Percentiles rank a stretch among this genome's conserved stretches.
Evolutionary conservation across 2,888 invertebrate genomes (phyloP).

Genomic region (Clusia tigrina): DNA sequence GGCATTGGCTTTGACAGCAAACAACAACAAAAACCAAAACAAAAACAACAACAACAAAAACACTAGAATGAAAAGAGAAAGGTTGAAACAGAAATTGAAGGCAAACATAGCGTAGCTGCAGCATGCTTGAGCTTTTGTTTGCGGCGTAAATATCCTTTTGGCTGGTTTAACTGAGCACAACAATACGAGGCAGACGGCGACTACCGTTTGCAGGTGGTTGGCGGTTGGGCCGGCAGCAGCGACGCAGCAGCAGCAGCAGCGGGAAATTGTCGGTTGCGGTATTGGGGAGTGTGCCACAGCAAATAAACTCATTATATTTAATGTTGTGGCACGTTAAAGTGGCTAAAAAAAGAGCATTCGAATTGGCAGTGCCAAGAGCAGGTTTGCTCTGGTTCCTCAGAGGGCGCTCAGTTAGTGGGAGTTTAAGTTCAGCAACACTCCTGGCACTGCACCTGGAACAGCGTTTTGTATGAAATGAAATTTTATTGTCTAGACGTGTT

Average conservation of each 20-base stretch:
- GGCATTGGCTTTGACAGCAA: too few relatives aligned
- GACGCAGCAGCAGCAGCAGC: not conserved
- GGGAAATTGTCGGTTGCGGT: not conserved
- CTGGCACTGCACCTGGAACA: not conserved
- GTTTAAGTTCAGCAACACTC: not conserved
- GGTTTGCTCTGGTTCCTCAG: too few relatives aligned
- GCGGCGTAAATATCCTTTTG: not conserved
- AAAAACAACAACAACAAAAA: not conserved
- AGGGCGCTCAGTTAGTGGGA: not conserved
- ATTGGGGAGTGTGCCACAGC: not conserved
- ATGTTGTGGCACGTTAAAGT: not conserved
- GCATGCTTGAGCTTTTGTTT: not conserved
- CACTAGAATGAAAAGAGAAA: too few relatives aligned
- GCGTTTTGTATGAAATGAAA: conserved; percentile 1
- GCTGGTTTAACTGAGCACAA: not conserved
- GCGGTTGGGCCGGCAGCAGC: too few relatives aligned
- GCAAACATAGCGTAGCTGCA: not conserved
- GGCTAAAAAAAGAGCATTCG: not conserved
- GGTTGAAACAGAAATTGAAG: not conserved
- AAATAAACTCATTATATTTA: conserved; percentile 11
- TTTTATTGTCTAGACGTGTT: conserved; percentile 21
- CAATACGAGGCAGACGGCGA: not conserved
- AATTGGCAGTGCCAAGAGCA: too few relatives aligned
- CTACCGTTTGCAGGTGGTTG: not conserved
- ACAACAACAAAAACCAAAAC: not conserved